These are phyloP conservation scores for Uria lomvia DNA, from an alignment of 2,113 vertebrate genomes.

Conservation along the genomic window DNA sequence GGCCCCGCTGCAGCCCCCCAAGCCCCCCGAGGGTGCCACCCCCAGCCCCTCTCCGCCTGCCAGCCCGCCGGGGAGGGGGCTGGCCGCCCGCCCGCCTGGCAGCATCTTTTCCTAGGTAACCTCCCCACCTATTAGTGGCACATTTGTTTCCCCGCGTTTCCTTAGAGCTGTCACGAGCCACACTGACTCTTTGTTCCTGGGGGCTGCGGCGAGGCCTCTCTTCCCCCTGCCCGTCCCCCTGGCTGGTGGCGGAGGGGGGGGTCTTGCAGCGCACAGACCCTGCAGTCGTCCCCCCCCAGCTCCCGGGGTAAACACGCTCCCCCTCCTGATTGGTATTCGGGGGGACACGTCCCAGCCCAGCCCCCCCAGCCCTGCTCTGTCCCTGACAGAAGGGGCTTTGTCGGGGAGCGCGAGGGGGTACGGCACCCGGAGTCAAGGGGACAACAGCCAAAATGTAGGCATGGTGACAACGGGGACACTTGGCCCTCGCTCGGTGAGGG, in stretches of 20 bases:
- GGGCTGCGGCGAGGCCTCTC: neutral
- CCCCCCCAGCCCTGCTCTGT: neutral
- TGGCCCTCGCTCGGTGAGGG: neutral
- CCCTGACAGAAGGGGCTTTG: slow-evolving; percentile 62
- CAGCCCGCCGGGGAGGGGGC: neutral
- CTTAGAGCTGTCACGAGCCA: slow-evolving; percentile 64
- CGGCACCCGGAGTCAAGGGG: neutral
- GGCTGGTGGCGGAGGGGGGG: neutral
- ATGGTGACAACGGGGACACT: neutral
- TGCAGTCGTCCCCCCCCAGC: neutral
- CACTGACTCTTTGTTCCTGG: slow-evolving; percentile 65
- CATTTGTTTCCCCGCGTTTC: slow-evolving; percentile 60
- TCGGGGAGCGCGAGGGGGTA: neutral
- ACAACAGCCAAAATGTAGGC: neutral
- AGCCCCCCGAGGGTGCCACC: neutral
- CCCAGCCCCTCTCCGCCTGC: neutral
- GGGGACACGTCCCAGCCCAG: neutral
- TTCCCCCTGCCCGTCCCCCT: neutral
- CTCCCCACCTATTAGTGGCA: slow-evolving; percentile 68
- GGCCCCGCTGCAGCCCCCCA: neutral
- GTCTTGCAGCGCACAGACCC: neutral
- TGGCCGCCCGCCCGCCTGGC: neutral
- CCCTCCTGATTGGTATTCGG: slow-evolving; percentile 63
- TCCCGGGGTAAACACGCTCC: neutral
- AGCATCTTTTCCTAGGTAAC: slow-evolving; percentile 53